Base-by-base conservation (phyloP, 2,888 invertebrate species). In the Melinaea marsaeus region DNA sequence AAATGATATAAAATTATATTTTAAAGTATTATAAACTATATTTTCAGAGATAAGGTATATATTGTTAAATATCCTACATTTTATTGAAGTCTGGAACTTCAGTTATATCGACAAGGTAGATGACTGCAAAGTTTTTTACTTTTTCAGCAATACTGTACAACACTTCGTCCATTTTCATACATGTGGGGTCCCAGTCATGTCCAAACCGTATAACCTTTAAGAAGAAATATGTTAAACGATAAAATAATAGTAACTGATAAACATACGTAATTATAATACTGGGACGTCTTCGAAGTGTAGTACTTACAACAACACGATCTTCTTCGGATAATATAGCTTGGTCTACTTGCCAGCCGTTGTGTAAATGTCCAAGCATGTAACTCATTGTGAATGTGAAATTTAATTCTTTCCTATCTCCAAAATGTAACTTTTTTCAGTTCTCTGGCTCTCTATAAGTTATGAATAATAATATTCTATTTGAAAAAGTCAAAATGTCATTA, bases 161-260 rank as follows among this genome's bases (percentile, higher is more conserved):
- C 0, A 98, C 97, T 92, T 99, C 99, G 77, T 99, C 99, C 99
- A 99, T 99, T 89, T 99, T 98, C 99, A 99, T 99, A 81, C 99
- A 99, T 0, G 98, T 98, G 0, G 99, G 99, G 83, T 99, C 99
- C 99, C 99, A 99, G 92, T 99, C 99, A 83, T 99, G 99, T 0
- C 99, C 99, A 85, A 99, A 99, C 64, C 99, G 93, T 68, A 99
- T 98, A 0, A 97, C 96, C 96, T 97, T 74, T 51, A 46, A 37
- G 35, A 4, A 34, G 11, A 13, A 37, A 42, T 57, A 5, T 56
- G 32, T 57, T 22, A 2, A 11, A 22, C 5, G 7, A 13, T 13
- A 22, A 37, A 42, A 13, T 45, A 57, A 57, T 3, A 22, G 11
- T 11, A 55, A 7, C 11, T 5, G 2, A 33, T 13, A 11, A 33